Conservation (phyloP, 2,888 invertebrate species). For the Leptura quadrifasciata region DNA sequence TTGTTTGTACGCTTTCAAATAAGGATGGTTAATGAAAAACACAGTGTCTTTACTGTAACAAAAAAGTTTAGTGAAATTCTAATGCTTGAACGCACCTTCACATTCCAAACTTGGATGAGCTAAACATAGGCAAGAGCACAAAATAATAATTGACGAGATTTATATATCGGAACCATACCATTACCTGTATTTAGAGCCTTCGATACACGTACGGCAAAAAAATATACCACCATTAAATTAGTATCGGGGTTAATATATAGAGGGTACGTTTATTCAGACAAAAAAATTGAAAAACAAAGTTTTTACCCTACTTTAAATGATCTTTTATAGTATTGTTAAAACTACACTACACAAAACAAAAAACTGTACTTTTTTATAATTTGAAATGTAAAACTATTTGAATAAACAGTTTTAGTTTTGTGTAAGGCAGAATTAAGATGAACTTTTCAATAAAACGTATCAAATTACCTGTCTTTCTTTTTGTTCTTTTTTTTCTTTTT, state of each 20-base stretch:
- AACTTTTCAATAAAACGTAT: conserved; percentile 26
- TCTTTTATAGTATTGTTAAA: conserved; percentile 13
- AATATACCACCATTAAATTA: conserved; percentile 73
- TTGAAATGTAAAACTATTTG: no score
- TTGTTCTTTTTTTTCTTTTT: conserved; percentile 89
- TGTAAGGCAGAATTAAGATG: conserved; percentile 38
- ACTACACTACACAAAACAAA: conserved; percentile 11
- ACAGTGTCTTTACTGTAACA: conserved; percentile 51
- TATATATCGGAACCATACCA: conserved; percentile 62
- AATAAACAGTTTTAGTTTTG: conserved; percentile 21
- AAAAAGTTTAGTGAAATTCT: conserved; percentile 58
- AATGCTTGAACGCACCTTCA: conserved; percentile 71
- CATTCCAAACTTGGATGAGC: conserved; percentile 68
- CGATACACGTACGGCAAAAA: conserved; percentile 72
- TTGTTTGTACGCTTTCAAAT: conserved; percentile 42
- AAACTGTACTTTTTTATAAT: neutral
- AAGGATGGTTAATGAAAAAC: conserved; percentile 42
- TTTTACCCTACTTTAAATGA: conserved; percentile 75
- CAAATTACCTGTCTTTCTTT: conserved; percentile 83
- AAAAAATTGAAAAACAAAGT: conserved; percentile 48
- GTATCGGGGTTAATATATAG: conserved; percentile 60
- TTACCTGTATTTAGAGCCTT: conserved; percentile 71
- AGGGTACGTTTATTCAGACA: conserved; percentile 42
- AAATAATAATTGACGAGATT: conserved; percentile 55
- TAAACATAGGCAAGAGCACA: conserved; percentile 71